Evolutionary conservation across 2,113 vertebrate species (phyloP), one percentile per base, ranked within the genome.

Genomic region (Parus major): DNA sequence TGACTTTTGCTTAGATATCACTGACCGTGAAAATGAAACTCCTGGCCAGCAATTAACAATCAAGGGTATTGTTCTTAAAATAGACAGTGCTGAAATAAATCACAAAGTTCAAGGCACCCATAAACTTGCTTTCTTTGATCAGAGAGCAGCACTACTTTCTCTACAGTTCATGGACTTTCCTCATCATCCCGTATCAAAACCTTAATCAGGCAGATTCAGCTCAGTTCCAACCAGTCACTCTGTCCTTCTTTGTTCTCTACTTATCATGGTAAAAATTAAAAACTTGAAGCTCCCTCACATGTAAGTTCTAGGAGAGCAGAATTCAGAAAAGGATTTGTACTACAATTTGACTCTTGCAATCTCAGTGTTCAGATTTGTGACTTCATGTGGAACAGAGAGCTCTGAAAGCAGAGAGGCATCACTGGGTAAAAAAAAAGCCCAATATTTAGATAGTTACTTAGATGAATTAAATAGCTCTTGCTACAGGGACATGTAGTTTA

Each of bases 41-140:
- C 17, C 50, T 44, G 39, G 16, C 4, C 27, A 78, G 29, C 0
- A 0, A 33, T 65, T 69, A 86, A 49, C 33, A 70, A 35, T 63
- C 35, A 69, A 20, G 12, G 12, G 10, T 27, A 64, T 59, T 52
- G 20, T 56, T 76, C 27, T 33, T 53, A 27, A 35, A 8, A 47
- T 1, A 89, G 29, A 9, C 20, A 79, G 5, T 29, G 11, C 11
- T 92, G 47, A 80, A 86, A 42, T 53, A 8, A 47, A 31, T 9
- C 36, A 23, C 33, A 39, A 11, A 29, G 10, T 76, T 52, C 35
- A 36, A 82, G 42, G 23, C 14, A 60, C 5, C 9, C 15, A 49
- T n/a, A 35, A 82, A 75, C 21, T 29, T 70, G 21, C 8, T 61
- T 31, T 17, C 7, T 79, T 31, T 52, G 33, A 66, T 46, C 11